Evolutionary conservation across 2,113 vertebrate species (phyloP), one percentile per base, ranked within the genome.

Genomic region (Monopterus albus): DNA sequence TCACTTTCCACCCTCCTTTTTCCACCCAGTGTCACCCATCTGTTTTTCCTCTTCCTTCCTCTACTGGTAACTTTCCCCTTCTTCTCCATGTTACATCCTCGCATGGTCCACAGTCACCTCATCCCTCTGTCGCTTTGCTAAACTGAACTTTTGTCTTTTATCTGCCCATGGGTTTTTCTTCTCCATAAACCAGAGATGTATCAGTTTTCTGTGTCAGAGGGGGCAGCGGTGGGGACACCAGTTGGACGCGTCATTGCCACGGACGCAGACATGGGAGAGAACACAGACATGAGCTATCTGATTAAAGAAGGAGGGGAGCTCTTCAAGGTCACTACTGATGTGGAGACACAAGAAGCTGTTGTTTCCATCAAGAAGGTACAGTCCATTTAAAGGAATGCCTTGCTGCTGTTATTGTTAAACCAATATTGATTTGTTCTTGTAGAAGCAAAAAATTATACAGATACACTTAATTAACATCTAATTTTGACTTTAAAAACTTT

Each of bases 261-360:
- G 6, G 98, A 99, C 42, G 94, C 94, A 0, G 98, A 99, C 47
- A 95, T 98, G 81, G 98, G 96, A 0, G 96, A 97, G 78, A 99
- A 99, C 92, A 98, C 98, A 0, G 98, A 99, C 86, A 98, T 99
- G 97, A 96, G 91, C 2, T 99, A 98, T 42, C 94, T 95, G 83
- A 94, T 98, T 80, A 95, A 95, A 86, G 96, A 96, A 9, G 94
- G 95, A 42, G 92, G 70, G 26, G 95, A 94, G 38, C 92, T 77
- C 49, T 99, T 99, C 92, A 96, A 92, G 73, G 96, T 99, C 80
- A 93, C 93, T 45, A 98, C 96, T 0, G 96, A 99, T 87, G 89
- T 91, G 25, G 93, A 95, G 62, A 96, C 97, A 3, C 98, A 99
- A 69, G 97, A 98, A 81, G 98, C 97, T 3, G 66, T 98, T 75